phyloP scores from a whole-genome alignment of 2,113 vertebrate species.

The Rallus limicola region DNA sequence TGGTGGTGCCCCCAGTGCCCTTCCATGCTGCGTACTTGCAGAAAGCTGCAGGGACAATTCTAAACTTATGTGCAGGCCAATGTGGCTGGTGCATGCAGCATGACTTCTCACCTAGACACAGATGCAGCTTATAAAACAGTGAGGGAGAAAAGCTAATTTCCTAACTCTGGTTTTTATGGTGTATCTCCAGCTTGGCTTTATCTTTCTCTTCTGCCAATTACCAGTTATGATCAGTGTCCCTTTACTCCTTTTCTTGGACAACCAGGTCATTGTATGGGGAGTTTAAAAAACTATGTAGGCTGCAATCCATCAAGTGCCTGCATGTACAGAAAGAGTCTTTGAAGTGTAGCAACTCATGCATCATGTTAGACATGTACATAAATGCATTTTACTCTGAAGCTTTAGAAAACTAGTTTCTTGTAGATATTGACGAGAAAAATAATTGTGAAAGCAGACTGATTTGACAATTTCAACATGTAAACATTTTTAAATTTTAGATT shows the following conservation, averaged over 20 bases:
- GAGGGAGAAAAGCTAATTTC: not conserved
- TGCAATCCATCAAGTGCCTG: not conserved
- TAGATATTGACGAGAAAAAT: not conserved
- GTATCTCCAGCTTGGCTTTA: not conserved
- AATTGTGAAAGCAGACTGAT: not conserved
- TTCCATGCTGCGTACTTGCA: too few species aligned
- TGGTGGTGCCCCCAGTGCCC: not conserved
- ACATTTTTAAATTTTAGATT: not conserved
- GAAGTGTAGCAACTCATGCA: not conserved
- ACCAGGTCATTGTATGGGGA: not conserved
- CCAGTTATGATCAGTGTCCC: not conserved
- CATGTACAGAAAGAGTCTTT: not conserved
- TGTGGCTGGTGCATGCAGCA: not conserved
- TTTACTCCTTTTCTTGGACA: not conserved
- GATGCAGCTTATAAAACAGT: not conserved
- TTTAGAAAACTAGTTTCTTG: not conserved
- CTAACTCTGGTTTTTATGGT: not conserved
- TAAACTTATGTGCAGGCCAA: rapidly evolving
- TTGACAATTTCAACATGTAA: not conserved
- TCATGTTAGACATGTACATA: not conserved
- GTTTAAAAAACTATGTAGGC: not conserved
- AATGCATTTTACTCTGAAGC: not conserved
- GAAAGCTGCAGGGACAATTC: not conserved
- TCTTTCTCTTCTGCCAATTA: not conserved
- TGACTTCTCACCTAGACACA: not conserved